Evolutionary conservation across 2,888 invertebrate genomes (phyloP).

Genomic region (Diplazon laetatorius): DNA sequence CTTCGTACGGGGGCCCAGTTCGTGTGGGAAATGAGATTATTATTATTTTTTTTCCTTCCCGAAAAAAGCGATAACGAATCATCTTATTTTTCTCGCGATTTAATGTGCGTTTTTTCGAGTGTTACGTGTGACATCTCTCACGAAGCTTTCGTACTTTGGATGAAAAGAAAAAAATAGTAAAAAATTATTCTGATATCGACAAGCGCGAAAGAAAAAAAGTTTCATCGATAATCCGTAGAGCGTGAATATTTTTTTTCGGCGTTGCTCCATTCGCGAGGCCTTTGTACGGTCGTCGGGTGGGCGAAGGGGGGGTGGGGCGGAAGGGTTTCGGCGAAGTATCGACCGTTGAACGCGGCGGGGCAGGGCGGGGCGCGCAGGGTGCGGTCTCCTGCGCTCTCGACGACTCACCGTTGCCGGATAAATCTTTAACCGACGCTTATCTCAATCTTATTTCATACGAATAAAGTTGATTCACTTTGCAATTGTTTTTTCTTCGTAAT

Average conservation of each 20-base stretch:
- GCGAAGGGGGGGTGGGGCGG: no score
- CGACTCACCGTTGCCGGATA: constrained; percentile 35
- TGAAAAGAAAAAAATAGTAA: no score
- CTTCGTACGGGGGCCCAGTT: no score
- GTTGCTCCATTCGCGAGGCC: constrained; percentile 24
- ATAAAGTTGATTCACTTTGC: no score
- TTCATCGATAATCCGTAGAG: no score
- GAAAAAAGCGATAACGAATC: no score
- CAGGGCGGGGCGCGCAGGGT: constrained; percentile 81
- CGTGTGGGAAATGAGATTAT: no score
- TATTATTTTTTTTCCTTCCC: no score
- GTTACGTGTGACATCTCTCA: no score
- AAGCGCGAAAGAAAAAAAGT: neutral
- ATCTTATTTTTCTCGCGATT: no score
- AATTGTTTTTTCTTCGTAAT: neutral
- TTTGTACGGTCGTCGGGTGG: neutral
- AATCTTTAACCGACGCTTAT: constrained; percentile 3
- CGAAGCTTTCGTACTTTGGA: no score
- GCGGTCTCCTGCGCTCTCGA: constrained; percentile 75
- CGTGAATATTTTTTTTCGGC: constrained; percentile 13
- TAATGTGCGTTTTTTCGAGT: no score
- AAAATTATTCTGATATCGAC: neutral
- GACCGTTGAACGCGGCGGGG: constrained; percentile 77
- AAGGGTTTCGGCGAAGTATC: constrained; percentile 70
- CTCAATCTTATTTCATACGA: neutral